These are phyloP conservation scores for Tachysurus fulvidraco DNA, from an alignment of 2,113 vertebrate species.

Conservation along the genomic window DNA sequence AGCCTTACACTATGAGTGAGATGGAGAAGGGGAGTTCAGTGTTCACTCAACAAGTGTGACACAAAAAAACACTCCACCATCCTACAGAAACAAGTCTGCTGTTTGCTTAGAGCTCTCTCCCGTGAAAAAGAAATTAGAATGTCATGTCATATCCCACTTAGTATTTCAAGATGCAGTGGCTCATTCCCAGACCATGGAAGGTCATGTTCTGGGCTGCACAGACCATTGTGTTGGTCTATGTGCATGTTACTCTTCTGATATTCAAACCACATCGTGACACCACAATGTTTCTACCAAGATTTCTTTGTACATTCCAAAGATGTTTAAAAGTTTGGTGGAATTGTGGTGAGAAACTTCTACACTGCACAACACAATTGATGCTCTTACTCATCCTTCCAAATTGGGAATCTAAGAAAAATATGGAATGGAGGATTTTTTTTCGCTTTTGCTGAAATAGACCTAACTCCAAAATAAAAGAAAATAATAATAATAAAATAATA, in stretches of 20 bases:
- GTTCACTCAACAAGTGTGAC: slow-evolving; percentile 45
- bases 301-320: slow-evolving; percentile 13
- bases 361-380: slow-evolving; percentile 7
- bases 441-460: neutral
- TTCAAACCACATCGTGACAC: neutral
- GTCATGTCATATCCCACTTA: slow-evolving; percentile 48
- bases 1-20: slow-evolving; percentile 2
- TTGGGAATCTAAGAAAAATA: neutral
- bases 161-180: slow-evolving; percentile 22
- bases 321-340: neutral
- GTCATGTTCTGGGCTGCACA: slow-evolving; percentile 22
- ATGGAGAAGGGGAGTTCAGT: slow-evolving; percentile 17
- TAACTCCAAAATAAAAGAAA: neutral
- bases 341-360: neutral
- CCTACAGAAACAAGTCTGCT: slow-evolving; percentile 51
- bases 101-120: slow-evolving; percentile 69
- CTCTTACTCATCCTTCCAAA: neutral
- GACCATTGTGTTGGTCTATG: neutral
- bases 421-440: neutral
- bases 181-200: slow-evolving; percentile 10
- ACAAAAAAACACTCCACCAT: slow-evolving; percentile 43
- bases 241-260: neutral
- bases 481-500: neutral
- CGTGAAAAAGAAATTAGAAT: slow-evolving; percentile 60
- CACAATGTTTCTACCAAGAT: slow-evolving; percentile 1